Evolutionary conservation across 2,888 invertebrate species (phyloP).

Genomic region (Luperina nickerlii): DNA sequence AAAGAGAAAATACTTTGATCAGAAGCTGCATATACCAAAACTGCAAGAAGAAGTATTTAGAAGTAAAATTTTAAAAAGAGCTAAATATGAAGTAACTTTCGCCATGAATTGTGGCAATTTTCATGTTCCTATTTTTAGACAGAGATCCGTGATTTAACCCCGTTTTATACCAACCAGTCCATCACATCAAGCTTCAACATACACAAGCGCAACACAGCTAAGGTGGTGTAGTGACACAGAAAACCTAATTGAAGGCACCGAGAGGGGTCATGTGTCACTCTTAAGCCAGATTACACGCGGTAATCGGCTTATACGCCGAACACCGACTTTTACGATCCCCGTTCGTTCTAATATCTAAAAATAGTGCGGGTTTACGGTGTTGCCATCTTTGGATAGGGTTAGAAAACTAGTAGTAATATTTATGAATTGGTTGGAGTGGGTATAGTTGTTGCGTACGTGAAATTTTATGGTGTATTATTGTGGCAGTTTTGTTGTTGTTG

Average conservation of each 20-base stretch:
- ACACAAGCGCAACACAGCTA: constrained; percentile 16
- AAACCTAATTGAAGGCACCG: constrained; percentile 78
- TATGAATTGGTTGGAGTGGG: constrained; percentile 17
- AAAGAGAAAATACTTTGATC: too few relatives aligned
- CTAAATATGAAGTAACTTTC: too few relatives aligned
- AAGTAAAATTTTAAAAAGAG: too few relatives aligned
- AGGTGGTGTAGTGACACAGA: constrained; percentile 56
- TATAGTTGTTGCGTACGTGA: background rate
- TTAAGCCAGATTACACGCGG: constrained; percentile 78
- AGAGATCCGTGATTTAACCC: background rate
- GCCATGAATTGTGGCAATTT: too few relatives aligned
- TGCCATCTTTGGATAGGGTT: constrained; percentile 30
- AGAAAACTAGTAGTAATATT: constrained; percentile 28
- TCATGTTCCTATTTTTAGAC: background rate
- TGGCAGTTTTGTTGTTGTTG: background rate
- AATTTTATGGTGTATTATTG: background rate
- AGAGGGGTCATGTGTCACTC: constrained; percentile 71
- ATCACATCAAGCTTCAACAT: constrained; percentile 9
- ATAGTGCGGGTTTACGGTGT: constrained; percentile 40
- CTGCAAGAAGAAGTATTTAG: too few relatives aligned
- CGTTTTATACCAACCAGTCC: background rate
- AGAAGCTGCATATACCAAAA: too few relatives aligned
- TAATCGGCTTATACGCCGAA: constrained; percentile 82
- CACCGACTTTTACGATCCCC: constrained; percentile 75
- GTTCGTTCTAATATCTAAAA: constrained; percentile 55